Evolutionary conservation across 2,797 vertebrate genomes (phyloP).

Genomic region (Argyrosomus regius): DNA sequence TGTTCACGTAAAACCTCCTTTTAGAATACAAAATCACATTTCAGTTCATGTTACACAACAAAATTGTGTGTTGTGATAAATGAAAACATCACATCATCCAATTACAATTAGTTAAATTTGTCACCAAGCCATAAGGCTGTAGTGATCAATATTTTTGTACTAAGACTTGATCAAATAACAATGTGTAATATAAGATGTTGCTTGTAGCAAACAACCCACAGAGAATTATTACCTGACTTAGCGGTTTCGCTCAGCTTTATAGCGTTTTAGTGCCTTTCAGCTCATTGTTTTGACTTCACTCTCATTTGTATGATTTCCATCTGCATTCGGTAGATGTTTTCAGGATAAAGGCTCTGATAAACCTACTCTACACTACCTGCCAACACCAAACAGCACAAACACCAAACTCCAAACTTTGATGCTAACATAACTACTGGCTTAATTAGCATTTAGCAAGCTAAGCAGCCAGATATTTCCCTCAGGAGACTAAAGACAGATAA

Average conservation of each 20-base stretch:
- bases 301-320: not conserved
- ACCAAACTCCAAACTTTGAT: not conserved
- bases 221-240: not conserved
- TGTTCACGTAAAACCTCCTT: not conserved
- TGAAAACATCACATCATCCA: not conserved
- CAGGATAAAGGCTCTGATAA: too few relatives aligned
- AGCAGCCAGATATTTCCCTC: not conserved
- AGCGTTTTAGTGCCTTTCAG: not conserved
- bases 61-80: not conserved
- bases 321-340: not conserved
- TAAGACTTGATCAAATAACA: not conserved
- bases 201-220: not conserved
- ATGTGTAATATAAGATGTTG: not conserved
- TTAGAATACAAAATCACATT: not conserved
- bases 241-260: not conserved
- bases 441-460: not conserved
- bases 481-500: not conserved
- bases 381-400: not conserved
- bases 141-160: not conserved
- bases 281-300: not conserved
- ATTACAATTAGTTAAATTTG: not conserved
- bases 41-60: not conserved
- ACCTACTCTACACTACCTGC: too few relatives aligned
- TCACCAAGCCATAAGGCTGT: not conserved
- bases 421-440: too few relatives aligned